Conservation (phyloP, 2,797 vertebrate species). For the Falco columbarius region DNA sequence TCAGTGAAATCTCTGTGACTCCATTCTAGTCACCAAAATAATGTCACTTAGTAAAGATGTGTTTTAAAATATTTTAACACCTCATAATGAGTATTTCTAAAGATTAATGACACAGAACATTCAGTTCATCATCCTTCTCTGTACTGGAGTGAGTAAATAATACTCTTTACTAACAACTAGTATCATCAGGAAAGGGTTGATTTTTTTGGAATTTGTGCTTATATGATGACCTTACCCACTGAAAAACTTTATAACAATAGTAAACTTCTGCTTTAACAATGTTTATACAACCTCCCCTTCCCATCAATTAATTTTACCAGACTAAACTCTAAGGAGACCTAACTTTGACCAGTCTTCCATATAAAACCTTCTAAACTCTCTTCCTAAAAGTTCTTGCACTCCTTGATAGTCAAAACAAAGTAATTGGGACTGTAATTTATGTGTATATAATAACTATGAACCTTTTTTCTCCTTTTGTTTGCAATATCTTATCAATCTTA, state of each 20-base stretch:
- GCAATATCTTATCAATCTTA: neutral
- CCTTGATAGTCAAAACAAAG: neutral
- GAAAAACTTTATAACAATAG: neutral
- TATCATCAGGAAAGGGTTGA: neutral
- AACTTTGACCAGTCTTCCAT: neutral
- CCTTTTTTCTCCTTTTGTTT: constrained; percentile 19
- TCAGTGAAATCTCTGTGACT: neutral
- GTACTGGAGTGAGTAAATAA: neutral
- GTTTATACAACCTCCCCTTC: neutral
- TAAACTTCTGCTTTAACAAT: neutral
- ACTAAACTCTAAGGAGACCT: neutral
- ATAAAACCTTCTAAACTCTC: neutral
- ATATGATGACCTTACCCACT: neutral
- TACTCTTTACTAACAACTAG: neutral
- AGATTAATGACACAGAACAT: neutral
- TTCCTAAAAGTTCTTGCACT: neutral
- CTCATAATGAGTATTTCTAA: neutral
- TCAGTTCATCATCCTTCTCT: neutral
- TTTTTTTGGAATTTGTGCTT: neutral
- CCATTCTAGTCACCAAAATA: constrained; percentile 20
- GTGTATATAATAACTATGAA: neutral
- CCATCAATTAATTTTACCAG: neutral
- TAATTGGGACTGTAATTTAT: neutral
- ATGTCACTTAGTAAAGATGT: neutral
- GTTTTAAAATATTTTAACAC: constrained; percentile 16